Percentiles rank a stretch among this genome's conserved stretches.
Evolutionary conservation across 2,797 vertebrate species (phyloP).

Genomic region (Anabas testudineus): DNA sequence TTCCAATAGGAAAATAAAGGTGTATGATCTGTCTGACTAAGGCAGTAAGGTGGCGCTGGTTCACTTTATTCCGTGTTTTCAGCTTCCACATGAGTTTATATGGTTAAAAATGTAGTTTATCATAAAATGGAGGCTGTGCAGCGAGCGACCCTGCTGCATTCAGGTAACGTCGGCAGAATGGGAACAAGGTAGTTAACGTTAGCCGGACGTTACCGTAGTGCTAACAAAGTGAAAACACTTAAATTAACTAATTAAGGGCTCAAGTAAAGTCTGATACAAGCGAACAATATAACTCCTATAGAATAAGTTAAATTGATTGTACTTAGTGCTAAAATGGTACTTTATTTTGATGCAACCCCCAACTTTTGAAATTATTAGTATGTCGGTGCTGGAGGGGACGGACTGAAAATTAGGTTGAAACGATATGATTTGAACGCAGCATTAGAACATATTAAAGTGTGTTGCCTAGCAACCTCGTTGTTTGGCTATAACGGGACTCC

Average conservation of each 20-base stretch:
- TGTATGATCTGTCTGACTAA: no score
- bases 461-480: constrained; percentile 58
- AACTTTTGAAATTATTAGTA: no score
- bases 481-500: constrained; percentile 3
- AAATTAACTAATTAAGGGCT: background rate
- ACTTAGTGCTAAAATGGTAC: background rate
- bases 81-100: no score
- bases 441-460: background rate
- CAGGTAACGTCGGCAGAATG: background rate
- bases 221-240: no score
- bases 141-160: no score
- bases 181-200: background rate
- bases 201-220: background rate
- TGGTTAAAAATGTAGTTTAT: no score
- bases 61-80: no score
- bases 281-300: background rate
- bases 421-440: background rate
- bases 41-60: no score
- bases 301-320: background rate
- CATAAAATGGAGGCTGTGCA: no score
- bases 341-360: background rate
- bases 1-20: no score
- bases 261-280: background rate
- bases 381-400: background rate
- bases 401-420: background rate